A percentile compares a stretch with the other conserved stretches of the same genome.
These are phyloP conservation scores for Oryzias javanicus DNA, from an alignment of 2,113 vertebrate genomes.

Conservation along the genomic window DNA sequence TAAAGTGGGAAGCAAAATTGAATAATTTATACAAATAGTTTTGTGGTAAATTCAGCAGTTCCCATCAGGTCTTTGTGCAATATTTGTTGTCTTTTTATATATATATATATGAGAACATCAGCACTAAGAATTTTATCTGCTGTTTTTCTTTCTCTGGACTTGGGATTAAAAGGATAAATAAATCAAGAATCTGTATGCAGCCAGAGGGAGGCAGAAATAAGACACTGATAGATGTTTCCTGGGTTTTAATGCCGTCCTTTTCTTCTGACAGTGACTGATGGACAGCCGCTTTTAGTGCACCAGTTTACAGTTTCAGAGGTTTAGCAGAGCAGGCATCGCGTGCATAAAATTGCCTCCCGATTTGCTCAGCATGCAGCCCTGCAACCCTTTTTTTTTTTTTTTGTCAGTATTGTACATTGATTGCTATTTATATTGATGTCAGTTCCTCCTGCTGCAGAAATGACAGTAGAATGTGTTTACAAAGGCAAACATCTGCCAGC, in stretches of 20 bases:
- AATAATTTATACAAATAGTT: conserved; percentile 70
- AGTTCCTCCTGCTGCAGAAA: conserved; percentile 6
- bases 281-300: neutral
- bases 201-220: neutral
- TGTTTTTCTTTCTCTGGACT: conserved; percentile 32
- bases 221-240: neutral
- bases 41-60: conserved; percentile 74
- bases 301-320: neutral
- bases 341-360: neutral
- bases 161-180: conserved; percentile 3
- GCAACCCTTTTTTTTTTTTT: conserved; percentile 1
- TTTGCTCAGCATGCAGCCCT: neutral
- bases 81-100: conserved; percentile 58
- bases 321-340: neutral
- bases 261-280: neutral
- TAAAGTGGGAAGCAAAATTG: conserved; percentile 61
- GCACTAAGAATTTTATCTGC: conserved; percentile 42
- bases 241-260: neutral
- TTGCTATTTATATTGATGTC: conserved; percentile 1
- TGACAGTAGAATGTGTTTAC: neutral
- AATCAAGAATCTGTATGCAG: neutral
- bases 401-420: neutral
- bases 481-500: neutral
- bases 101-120: conserved; percentile 65
- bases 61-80: conserved; percentile 55